phyloP scores from a whole-genome alignment of 1,140 invertebrate species.

The Sitobion miscanthi region DNA sequence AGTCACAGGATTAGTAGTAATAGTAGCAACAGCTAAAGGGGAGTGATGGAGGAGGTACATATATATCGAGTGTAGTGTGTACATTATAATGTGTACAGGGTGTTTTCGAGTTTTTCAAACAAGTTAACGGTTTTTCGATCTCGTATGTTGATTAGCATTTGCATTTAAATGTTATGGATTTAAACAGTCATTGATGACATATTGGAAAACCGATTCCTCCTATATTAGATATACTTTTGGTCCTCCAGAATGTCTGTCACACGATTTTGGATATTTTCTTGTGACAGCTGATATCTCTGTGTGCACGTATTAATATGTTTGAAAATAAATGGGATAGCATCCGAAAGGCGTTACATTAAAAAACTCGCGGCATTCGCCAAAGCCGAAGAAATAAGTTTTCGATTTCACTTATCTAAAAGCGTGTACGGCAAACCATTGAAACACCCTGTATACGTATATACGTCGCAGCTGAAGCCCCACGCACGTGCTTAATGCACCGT shows the following conservation, averaged over 20 bases:
- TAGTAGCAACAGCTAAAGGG: not conserved
- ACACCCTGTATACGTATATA: not conserved
- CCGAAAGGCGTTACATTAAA: not conserved
- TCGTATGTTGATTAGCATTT: not conserved
- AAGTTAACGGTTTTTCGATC: not conserved
- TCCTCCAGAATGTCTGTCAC: not conserved
- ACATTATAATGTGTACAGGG: not conserved
- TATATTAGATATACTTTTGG: not conserved
- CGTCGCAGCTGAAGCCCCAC: not conserved
- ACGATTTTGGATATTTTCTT: not conserved
- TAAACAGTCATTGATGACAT: too few relatives aligned
- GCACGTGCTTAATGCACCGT: conserved; percentile 46
- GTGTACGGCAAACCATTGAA: not conserved
- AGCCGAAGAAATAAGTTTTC: not conserved
- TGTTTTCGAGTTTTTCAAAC: not conserved
- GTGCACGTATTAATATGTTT: not conserved
- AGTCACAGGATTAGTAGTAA: not conserved
- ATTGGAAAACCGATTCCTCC: not conserved
- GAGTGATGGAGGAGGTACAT: not conserved
- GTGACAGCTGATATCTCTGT: not conserved
- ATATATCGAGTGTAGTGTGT: not conserved
- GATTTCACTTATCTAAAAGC: not conserved
- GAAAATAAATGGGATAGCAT: not conserved
- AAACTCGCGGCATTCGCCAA: not conserved
- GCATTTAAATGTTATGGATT: not conserved